Conservation (phyloP, 2,113 vertebrate genomes). For the Hippoglossus stenolepis region DNA sequence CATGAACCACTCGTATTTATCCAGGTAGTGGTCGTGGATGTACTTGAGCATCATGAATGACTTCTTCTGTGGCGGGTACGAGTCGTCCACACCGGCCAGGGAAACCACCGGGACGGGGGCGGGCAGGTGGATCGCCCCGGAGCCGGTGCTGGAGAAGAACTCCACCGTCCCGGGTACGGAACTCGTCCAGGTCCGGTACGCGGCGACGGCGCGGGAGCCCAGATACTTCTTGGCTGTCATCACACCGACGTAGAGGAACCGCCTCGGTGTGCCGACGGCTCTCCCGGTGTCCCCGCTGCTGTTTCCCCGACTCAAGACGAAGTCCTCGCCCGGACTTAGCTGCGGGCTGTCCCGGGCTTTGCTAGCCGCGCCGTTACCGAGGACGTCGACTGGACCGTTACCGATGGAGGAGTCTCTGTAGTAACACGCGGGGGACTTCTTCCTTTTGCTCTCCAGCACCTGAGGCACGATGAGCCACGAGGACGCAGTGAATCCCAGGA, state of each 20-base stretch:
- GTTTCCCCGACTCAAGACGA: neutral
- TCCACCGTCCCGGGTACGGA: slow-evolving; percentile 62
- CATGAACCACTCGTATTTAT: slow-evolving; percentile 92
- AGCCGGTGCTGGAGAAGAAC: slow-evolving; percentile 54
- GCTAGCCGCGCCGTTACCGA: neutral
- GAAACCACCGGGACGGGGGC: slow-evolving; percentile 47
- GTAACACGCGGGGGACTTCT: slow-evolving; percentile 39
- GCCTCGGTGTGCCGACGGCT: neutral
- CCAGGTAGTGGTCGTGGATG: slow-evolving; percentile 89
- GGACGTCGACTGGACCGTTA: slow-evolving; percentile 8
- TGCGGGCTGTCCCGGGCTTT: neutral
- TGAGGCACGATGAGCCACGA: slow-evolving; percentile 65
- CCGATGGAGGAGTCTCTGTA: slow-evolving; percentile 32
- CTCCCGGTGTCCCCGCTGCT: neutral
- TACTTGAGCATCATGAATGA: slow-evolving; percentile 93
- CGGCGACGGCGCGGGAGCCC: slow-evolving; percentile 53
- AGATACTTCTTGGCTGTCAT: slow-evolving; percentile 71
- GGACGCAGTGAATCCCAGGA: slow-evolving; percentile 62
- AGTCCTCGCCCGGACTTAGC: neutral
- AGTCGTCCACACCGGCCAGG: slow-evolving; percentile 83
- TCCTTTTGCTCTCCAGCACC: slow-evolving; percentile 49
- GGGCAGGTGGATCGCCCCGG: neutral
- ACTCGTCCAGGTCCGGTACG: slow-evolving; percentile 43
- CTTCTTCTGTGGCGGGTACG: slow-evolving; percentile 92
- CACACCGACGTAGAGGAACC: slow-evolving; percentile 65